phyloP scores from a whole-genome alignment of 2,113 vertebrate genomes.

The Corynorhinus townsendii region DNA sequence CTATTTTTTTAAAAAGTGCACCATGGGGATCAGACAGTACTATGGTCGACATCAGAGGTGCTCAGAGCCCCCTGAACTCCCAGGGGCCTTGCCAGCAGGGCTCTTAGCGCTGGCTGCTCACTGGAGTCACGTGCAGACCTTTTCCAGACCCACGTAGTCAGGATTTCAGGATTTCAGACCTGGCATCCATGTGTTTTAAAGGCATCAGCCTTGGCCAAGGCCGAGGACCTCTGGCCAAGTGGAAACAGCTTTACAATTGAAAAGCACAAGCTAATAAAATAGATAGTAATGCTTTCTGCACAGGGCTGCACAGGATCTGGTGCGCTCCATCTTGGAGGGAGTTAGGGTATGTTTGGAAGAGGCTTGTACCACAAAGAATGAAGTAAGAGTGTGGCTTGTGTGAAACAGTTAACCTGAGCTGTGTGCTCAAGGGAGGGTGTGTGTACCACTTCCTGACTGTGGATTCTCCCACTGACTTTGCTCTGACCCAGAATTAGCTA shows the following conservation, averaged over 20 bases:
- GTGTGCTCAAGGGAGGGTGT: fast-evolving
- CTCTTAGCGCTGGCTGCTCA: background rate
- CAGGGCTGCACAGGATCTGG: background rate
- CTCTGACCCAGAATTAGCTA: background rate
- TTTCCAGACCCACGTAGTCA: background rate
- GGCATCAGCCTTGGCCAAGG: background rate
- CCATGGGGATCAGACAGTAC: fast-evolving
- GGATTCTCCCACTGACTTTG: background rate
- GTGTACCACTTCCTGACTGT: background rate
- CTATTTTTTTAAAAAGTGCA: background rate
- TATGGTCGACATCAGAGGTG: fast-evolving
- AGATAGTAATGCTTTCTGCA: background rate
- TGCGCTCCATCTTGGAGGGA: background rate
- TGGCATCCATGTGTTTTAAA: background rate
- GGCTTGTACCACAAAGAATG: background rate
- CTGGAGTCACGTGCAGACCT: too few relatives aligned
- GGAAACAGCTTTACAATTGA: background rate
- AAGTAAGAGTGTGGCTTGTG: background rate
- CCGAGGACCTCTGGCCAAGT: background rate
- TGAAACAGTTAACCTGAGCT: background rate
- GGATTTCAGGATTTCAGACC: background rate
- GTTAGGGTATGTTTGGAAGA: background rate
- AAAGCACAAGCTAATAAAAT: background rate
- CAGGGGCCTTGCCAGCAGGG: background rate
- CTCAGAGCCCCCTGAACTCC: background rate